A percentile compares a stretch with the other conserved stretches of the same genome.
phyloP scores from a whole-genome alignment of 2,797 vertebrate species.

The Telmatherina bonti region DNA sequence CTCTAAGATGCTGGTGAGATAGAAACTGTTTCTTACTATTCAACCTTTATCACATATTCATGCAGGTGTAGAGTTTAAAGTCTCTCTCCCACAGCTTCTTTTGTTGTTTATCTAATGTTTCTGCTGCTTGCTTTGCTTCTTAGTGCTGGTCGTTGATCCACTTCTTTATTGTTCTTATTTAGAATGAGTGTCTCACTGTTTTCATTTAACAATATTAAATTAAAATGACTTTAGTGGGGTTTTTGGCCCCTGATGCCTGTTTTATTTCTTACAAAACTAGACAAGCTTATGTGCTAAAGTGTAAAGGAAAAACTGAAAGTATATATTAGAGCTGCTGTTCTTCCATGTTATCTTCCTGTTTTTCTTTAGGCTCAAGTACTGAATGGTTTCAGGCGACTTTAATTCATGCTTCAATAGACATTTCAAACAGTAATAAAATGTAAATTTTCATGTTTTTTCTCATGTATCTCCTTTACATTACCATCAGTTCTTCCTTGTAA shows the following conservation, averaged over 20 bases:
- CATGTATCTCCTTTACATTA: slow-evolving; percentile 41
- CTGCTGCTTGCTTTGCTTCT: slow-evolving; percentile 12
- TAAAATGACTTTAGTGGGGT: background rate
- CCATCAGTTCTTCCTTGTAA: slow-evolving; percentile 49
- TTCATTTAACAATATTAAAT: background rate
- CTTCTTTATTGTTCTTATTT: background rate
- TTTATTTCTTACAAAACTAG: background rate
- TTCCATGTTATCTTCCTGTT: background rate
- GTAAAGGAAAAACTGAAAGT: slow-evolving; percentile 51
- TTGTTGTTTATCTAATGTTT: background rate
- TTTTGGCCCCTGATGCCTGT: background rate
- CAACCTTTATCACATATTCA: background rate
- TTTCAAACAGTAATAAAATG: background rate
- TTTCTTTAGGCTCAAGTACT: background rate
- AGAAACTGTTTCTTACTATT: background rate
- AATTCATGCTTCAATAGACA: background rate
- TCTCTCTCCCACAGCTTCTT: slow-evolving; percentile 12
- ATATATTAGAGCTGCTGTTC: slow-evolving; percentile 10
- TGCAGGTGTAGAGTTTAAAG: slow-evolving; percentile 3
- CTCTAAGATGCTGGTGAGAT: slow-evolving; percentile 50
- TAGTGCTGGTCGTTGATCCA: background rate
- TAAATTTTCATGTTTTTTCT: slow-evolving; percentile 19
- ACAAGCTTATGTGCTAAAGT: background rate
- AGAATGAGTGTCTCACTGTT: background rate
- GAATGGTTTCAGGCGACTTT: background rate